Percentiles rank a stretch among this genome's conserved stretches.
Conservation (phyloP, 2,797 vertebrate genomes). For the Gila robusta region DNA sequence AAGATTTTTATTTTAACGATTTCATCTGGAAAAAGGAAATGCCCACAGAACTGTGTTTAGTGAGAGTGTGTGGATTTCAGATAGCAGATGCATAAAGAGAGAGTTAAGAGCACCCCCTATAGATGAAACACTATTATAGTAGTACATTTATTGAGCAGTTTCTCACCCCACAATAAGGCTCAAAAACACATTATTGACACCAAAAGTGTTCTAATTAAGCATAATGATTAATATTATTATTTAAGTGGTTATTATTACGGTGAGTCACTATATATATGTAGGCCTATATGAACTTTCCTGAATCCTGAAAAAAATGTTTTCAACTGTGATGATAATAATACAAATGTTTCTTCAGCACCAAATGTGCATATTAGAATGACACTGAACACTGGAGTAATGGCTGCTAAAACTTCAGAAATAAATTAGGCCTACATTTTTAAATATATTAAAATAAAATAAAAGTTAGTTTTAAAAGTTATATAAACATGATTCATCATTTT, state of each 20-base stretch:
- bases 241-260: neutral
- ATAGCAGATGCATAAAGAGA: neutral
- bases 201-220: neutral
- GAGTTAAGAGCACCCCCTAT: conserved; percentile 16
- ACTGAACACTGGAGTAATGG: neutral
- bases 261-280: neutral
- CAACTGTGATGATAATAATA: neutral
- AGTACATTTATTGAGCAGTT: neutral
- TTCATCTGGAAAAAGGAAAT: conserved; percentile 5
- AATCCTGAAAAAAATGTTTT: neutral
- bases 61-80: neutral
- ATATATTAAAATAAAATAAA: neutral
- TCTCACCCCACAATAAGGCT: neutral
- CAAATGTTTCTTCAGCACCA: neutral
- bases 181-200: neutral
- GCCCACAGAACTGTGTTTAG: conserved; percentile 25
- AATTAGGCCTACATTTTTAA: neutral
- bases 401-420: neutral
- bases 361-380: neutral
- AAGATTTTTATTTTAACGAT: conserved; percentile 45
- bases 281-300: neutral
- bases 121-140: neutral
- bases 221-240: neutral
- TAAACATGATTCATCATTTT: neutral
- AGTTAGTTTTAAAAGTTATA: neutral